phyloP scores from a whole-genome alignment of 1,140 invertebrate species.

The Bombus balteatus region DNA sequence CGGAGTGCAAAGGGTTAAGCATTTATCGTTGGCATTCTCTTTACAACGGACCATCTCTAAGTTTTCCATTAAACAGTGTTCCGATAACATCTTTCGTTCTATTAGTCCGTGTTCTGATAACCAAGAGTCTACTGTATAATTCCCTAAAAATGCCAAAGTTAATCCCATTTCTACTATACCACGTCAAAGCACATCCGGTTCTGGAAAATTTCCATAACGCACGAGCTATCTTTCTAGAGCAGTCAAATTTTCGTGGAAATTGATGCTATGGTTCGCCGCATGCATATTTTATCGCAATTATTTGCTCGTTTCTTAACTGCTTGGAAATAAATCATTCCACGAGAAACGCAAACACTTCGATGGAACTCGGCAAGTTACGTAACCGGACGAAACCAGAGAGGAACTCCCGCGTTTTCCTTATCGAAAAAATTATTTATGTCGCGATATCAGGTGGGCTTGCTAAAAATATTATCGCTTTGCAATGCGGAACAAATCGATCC shows the following conservation, averaged over 20 bases:
- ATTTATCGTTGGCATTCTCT: too few relatives aligned
- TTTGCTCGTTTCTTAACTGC: not conserved
- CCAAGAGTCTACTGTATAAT: not conserved
- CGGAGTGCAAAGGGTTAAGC: too few relatives aligned
- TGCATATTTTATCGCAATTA: not conserved
- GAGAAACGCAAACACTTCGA: not conserved
- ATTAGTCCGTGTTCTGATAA: not conserved
- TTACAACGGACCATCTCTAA: too few relatives aligned
- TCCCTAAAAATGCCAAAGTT: not conserved
- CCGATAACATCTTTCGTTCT: not conserved
- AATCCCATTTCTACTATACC: not conserved
- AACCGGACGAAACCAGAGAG: not conserved
- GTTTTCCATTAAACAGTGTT: not conserved
- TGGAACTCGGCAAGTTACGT: not conserved
- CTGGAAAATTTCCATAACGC: not conserved
- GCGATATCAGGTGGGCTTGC: not conserved
- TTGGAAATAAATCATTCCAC: not conserved
- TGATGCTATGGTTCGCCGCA: not conserved
- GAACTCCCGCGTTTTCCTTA: not conserved
- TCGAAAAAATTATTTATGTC: slow-evolving; percentile 12
- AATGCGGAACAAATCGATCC: not conserved
- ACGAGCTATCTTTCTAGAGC: not conserved
- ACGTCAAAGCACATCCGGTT: not conserved
- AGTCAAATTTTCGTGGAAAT: not conserved
- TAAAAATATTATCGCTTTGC: not conserved